phyloP scores from a whole-genome alignment of 92 coral and sea anemone species.

The Chrysogorgia sp. region DNA sequence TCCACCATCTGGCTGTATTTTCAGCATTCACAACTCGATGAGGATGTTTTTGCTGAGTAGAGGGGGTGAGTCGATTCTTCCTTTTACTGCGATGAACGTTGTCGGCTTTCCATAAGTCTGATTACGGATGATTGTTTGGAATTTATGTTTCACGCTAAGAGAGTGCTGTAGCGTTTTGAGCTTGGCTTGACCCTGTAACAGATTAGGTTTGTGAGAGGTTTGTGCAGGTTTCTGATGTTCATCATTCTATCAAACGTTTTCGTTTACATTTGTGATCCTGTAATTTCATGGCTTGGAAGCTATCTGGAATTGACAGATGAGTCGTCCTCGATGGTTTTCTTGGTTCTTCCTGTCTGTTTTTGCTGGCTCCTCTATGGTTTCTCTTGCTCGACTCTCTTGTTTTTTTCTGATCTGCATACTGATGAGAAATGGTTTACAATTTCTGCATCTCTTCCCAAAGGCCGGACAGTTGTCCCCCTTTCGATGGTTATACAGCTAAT shows the following conservation, averaged over 20 bases:
- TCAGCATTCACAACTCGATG: slow-evolving; percentile 57
- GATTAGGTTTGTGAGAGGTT: slow-evolving; percentile 14
- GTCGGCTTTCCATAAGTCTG: slow-evolving; percentile 45
- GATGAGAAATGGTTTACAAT: slow-evolving; percentile 60
- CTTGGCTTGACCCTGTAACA: slow-evolving; percentile 33
- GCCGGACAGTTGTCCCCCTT: slow-evolving; percentile 59
- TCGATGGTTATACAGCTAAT: slow-evolving; percentile 25
- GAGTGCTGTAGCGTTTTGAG: slow-evolving; percentile 50
- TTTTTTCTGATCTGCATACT: slow-evolving; percentile 44
- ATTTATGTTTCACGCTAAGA: slow-evolving; percentile 51
- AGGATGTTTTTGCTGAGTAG: slow-evolving; percentile 57
- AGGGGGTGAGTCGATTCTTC: slow-evolving; percentile 64
- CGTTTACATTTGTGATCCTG: slow-evolving; percentile 15
- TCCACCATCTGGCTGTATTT: slow-evolving; percentile 49
- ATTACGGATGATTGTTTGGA: slow-evolving; percentile 37
- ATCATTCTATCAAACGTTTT: not conserved
- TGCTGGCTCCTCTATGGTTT: slow-evolving; percentile 23
- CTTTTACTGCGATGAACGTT: slow-evolving; percentile 45
- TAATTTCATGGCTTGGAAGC: slow-evolving; percentile 49
- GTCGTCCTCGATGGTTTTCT: slow-evolving; percentile 36
- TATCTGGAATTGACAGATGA: slow-evolving; percentile 55
- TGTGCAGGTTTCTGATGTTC: slow-evolving; percentile 60
- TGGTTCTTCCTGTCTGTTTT: slow-evolving; percentile 31
- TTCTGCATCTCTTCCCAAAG: slow-evolving; percentile 56
- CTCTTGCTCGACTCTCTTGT: not conserved